Conservation (phyloP, 2,888 invertebrate species). For the Eledona agricola region DNA sequence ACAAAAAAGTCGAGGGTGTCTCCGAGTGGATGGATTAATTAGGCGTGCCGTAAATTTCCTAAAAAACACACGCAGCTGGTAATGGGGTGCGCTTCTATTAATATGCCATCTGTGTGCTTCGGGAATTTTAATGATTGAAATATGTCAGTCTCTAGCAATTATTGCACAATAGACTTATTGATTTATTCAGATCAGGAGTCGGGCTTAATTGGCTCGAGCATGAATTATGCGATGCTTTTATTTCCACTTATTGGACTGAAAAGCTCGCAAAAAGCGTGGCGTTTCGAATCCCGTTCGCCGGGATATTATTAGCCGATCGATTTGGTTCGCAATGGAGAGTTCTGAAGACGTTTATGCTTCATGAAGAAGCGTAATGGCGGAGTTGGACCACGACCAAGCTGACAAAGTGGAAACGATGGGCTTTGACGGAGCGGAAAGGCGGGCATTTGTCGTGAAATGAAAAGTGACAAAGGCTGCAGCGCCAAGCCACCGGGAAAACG, state of each 20-base stretch:
- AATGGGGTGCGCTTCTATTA: constrained; percentile 32
- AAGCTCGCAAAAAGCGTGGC: too few relatives aligned
- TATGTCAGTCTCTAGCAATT: constrained; percentile 10
- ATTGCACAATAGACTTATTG: constrained; percentile 14
- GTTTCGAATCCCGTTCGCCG: not conserved
- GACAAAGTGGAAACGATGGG: not conserved
- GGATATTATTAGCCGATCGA: not conserved
- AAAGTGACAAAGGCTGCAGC: too few relatives aligned
- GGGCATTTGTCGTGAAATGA: too few relatives aligned
- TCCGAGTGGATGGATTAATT: constrained; percentile 27
- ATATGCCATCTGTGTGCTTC: constrained; percentile 38
- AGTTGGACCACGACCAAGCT: constrained; percentile 5
- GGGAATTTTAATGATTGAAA: constrained; percentile 39
- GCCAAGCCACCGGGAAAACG: too few relatives aligned
- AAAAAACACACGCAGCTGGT: constrained; percentile 28
- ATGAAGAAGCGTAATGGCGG: constrained; percentile 1
- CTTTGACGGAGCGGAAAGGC: too few relatives aligned
- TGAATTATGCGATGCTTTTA: constrained; percentile 16
- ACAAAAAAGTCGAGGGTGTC: constrained; percentile 21
- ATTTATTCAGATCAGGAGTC: constrained; percentile 16
- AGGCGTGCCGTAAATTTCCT: constrained; percentile 18
- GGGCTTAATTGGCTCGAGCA: constrained; percentile 21
- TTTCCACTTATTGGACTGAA: constrained; percentile 3
- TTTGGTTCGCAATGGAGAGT: not conserved
- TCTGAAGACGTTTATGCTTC: constrained; percentile 3